These are phyloP conservation scores for Cuculus canorus DNA, from an alignment of 2,797 vertebrate genomes.

Conservation along the genomic window DNA sequence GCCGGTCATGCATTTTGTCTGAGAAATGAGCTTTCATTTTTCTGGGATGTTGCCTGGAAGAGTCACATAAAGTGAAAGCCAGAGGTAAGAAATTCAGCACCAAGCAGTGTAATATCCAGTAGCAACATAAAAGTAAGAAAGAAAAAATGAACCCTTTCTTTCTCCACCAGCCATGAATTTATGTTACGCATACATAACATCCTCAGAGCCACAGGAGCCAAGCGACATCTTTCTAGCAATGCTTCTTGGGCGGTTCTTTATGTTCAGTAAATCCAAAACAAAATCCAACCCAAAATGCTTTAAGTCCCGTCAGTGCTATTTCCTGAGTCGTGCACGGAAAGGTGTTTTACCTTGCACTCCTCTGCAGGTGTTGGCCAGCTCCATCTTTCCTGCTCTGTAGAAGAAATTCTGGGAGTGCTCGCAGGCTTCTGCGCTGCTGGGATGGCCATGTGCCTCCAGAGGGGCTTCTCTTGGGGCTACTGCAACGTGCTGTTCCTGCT, in stretches of 20 bases:
- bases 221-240: background rate
- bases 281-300: background rate
- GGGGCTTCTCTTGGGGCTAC: background rate
- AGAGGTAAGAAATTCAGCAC: background rate
- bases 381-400: background rate
- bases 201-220: background rate
- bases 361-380: background rate
- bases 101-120: background rate
- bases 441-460: rapidly evolving
- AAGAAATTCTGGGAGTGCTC: rapidly evolving
- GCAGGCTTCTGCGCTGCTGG: background rate
- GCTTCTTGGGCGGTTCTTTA: background rate
- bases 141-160: background rate
- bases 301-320: background rate
- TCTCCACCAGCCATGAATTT: background rate
- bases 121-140: background rate
- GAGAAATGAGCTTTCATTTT: conserved; percentile 33
- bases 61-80: conserved; percentile 4
- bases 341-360: background rate
- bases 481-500: background rate
- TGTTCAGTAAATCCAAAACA: background rate
- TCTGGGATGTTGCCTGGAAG: background rate
- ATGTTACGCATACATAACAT: background rate
- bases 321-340: background rate
- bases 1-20: background rate